These are phyloP conservation scores for Capromys pilorides DNA, from an alignment of 2,797 vertebrate species.

Conservation along the genomic window DNA sequence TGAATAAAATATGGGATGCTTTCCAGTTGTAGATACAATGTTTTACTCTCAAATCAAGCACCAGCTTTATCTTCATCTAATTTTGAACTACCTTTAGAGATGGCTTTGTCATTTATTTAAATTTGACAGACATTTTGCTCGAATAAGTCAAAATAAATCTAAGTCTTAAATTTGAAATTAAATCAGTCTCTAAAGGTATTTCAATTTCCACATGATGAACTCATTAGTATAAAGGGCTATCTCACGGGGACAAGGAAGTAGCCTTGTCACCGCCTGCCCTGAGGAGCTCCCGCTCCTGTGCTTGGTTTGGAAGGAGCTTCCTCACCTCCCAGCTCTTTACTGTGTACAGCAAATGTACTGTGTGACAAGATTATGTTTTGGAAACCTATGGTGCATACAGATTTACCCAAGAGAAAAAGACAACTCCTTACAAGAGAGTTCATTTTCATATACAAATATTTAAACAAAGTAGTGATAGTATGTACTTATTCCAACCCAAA, in stretches of 20 bases:
- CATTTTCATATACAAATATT: neutral
- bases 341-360: neutral
- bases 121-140: neutral
- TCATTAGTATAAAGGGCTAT: neutral
- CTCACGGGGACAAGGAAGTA: neutral
- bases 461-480: neutral
- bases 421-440: neutral
- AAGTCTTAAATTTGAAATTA: constrained; percentile 4
- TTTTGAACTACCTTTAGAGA: neutral
- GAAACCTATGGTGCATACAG: neutral
- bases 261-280: neutral
- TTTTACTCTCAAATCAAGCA: neutral
- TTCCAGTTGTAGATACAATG: neutral
- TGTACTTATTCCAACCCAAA: neutral
- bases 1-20: neutral
- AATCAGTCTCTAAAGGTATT: neutral
- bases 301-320: neutral
- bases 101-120: neutral
- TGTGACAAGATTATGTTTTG: neutral
- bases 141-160: neutral
- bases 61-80: neutral
- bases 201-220: neutral
- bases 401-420: neutral
- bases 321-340: no score
- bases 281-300: neutral